Evolutionary conservation across 2,888 invertebrate species (phyloP).

Genomic region (Suillia variegata): DNA sequence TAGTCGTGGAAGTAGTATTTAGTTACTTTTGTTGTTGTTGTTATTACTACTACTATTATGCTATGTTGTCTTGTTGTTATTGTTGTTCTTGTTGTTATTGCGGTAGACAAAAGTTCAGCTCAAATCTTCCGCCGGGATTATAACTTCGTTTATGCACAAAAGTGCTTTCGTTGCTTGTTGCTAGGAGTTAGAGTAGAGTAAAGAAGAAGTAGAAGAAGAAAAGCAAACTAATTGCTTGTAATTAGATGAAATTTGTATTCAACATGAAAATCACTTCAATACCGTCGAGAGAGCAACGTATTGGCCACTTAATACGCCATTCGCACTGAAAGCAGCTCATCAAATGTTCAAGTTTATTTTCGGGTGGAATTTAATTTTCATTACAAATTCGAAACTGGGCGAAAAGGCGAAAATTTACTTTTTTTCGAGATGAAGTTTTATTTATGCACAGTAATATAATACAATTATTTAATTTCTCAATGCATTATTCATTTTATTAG

Average conservation of each 20-base stretch:
- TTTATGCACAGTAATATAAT: no score
- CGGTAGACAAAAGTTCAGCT: neutral
- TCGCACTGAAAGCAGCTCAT: no score
- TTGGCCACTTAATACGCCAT: no score
- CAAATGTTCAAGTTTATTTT: no score
- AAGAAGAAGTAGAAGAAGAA: neutral
- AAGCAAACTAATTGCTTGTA: neutral
- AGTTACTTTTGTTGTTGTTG: neutral
- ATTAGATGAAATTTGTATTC: conserved; percentile 1
- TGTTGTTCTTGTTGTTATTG: neutral
- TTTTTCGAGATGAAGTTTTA: no score
- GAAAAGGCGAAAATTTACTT: no score
- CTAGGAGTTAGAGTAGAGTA: neutral
- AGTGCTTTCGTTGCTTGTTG: neutral
- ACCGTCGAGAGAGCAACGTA: neutral
- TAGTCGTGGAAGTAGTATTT: neutral
- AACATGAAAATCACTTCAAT: conserved; percentile 6
- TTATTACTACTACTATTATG: neutral
- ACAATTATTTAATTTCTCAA: no score
- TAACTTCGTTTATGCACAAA: neutral
- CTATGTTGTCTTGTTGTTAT: neutral
- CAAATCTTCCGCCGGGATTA: neutral
- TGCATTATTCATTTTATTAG: no score
- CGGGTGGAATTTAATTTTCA: no score
- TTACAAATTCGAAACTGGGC: no score